These are phyloP conservation scores for Oreochromis spilurus DNA, from an alignment of 2,113 vertebrate genomes.

Conservation along the genomic window DNA sequence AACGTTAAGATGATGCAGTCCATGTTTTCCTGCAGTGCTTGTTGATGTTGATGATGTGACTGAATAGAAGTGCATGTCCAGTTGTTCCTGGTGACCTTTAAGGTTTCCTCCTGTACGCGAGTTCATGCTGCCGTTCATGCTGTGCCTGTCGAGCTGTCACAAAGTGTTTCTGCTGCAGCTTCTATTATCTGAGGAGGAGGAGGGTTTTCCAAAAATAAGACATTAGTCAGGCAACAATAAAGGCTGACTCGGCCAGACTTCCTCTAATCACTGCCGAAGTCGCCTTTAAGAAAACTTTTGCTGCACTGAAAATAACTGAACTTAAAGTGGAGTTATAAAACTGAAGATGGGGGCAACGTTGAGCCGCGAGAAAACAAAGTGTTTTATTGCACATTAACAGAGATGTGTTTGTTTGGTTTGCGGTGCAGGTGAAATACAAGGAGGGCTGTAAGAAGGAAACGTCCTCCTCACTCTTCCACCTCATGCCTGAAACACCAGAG, in stretches of 20 bases:
- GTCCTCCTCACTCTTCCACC: conserved; percentile 32
- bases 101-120: neutral
- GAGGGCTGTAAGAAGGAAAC: conserved; percentile 16
- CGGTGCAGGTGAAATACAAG: conserved; percentile 57
- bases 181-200: neutral
- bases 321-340: neutral
- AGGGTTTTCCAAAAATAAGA: rapidly evolving
- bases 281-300: neutral
- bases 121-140: neutral
- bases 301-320: neutral
- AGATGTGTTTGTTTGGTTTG: neutral
- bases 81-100: neutral
- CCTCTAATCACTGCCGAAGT: neutral
- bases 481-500: conserved; percentile 49
- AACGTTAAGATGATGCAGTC: neutral
- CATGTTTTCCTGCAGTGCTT: neutral
- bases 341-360: neutral
- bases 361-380: neutral
- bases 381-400: neutral
- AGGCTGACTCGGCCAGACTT: neutral
- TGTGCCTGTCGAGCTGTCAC: neutral
- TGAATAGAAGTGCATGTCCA: neutral
- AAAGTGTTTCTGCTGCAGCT: neutral
- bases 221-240: neutral
- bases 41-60: neutral